Base-by-base conservation (phyloP, 1,140 invertebrate genomes). In the Vollenhovia emeryi region DNA sequence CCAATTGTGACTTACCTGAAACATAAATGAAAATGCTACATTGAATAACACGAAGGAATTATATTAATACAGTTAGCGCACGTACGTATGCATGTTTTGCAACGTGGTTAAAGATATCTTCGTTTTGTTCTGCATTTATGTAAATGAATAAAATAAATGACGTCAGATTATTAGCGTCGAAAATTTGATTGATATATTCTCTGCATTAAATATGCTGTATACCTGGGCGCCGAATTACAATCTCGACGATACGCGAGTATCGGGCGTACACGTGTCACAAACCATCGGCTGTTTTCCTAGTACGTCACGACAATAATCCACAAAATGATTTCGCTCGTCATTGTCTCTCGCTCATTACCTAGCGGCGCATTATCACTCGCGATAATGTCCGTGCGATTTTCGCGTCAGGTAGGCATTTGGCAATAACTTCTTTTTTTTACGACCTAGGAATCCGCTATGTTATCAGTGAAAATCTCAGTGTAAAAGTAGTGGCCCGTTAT, bases 1-100 rank as follows among this genome's bases (percentile, higher is more conserved):
- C 15, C n/a, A 18, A 57, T 36, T 7, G 5, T 8, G 21, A 76
- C 87, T 88, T 86, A 89, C 87, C 87, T 89, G 86, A n/a, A 89
- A 89, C 27, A 24, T 82, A 24, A 75, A 88, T 57, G 15, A 40
- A 75, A 50, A n/a, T 2, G 27, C 50, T 9, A 57, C 6, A 52
- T 18, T 83, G 24, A 59, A 59, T 83, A 48, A 48, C n/a, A n/a
- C 6, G 73, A 43, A 60, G 4, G 9, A 45, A 59, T 4, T n/a
- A 57, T 30, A 74, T 71, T 50, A 21, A 62, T 36, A 4, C 30
- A 36, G n/a, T 33, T 66, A 36, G 2, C 21, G 36, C 24, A 64
- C n/a, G n/a, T n/a, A 24, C 27, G 24, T 7, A n/a, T 15, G 30
- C 4, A 62, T 13, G 11, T 0, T 43, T 48, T 33, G 1, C 15